Conservation (phyloP, 2,888 invertebrate genomes). For the Cenopis cana region DNA sequence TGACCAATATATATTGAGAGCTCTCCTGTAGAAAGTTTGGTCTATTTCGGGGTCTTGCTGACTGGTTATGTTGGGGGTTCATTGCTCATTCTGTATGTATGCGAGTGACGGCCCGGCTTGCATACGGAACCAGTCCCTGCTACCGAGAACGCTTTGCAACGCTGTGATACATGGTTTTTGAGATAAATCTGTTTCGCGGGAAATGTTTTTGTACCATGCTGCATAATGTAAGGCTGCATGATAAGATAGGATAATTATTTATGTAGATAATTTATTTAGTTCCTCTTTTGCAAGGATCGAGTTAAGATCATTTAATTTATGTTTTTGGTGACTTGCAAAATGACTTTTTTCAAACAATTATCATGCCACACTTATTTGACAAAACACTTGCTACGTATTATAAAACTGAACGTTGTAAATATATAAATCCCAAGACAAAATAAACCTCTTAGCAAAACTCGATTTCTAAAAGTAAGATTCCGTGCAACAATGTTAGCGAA, state of each 20-base stretch:
- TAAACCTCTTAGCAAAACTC: neutral
- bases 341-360: too few species aligned
- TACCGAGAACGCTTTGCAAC: constrained; percentile 73
- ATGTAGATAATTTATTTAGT: neutral
- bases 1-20: constrained; percentile 9
- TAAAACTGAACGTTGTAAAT: neutral
- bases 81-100: constrained; percentile 62
- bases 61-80: constrained; percentile 49
- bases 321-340: neutral
- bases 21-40: neutral
- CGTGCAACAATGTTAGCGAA: constrained; percentile 18
- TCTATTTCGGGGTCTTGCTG: constrained; percentile 10
- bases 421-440: neutral
- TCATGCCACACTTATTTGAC: too few species aligned
- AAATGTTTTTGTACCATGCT: constrained; percentile 33
- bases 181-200: constrained; percentile 56
- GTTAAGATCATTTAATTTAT: neutral
- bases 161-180: constrained; percentile 67
- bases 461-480: neutral
- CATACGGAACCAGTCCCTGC: constrained; percentile 68
- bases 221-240: neutral
- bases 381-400: neutral
- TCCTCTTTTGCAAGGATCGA: neutral
- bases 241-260: neutral
- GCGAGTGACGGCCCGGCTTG: constrained; percentile 48